These are phyloP conservation scores for Ctenopoma multispine DNA, from an alignment of 2,797 vertebrate genomes.

Conservation along the genomic window DNA sequence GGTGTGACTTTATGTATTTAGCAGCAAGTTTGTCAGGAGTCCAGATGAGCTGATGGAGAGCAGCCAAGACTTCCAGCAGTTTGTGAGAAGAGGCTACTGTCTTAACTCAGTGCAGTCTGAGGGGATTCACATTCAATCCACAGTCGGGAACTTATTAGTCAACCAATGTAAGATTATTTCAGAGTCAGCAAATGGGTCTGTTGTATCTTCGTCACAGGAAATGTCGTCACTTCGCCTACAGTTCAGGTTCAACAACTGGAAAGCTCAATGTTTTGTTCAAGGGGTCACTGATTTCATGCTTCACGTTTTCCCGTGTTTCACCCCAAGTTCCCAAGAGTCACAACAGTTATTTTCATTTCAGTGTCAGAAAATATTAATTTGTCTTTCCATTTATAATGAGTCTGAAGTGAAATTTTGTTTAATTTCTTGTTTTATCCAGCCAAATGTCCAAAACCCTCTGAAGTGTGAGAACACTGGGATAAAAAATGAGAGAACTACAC, in stretches of 20 bases:
- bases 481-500: too few species aligned
- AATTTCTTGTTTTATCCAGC: too few species aligned
- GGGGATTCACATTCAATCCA: constrained; percentile 1
- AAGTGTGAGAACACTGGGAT: too few species aligned
- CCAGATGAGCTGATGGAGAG: constrained; percentile 3
- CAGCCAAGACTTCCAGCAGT: constrained; percentile 9
- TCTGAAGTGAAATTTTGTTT: too few species aligned
- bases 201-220: constrained; percentile 6
- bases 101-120: background rate
- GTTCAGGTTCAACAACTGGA: constrained; percentile 10
- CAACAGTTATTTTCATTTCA: too few species aligned
- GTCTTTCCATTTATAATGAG: too few species aligned
- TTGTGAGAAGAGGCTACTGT: background rate
- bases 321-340: too few species aligned
- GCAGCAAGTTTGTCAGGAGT: constrained; percentile 39
- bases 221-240: background rate
- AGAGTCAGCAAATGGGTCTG: background rate
- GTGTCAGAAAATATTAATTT: too few species aligned
- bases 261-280: background rate
- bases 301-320: too few species aligned
- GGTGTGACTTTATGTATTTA: constrained; percentile 39
- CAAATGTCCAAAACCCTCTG: too few species aligned
- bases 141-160: background rate
- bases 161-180: background rate
- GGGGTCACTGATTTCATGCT: too few species aligned